Percentiles rank a stretch among this genome's conserved stretches.
phyloP scores from a whole-genome alignment of 2,797 vertebrate species.

The Anolis apletophallus region DNA sequence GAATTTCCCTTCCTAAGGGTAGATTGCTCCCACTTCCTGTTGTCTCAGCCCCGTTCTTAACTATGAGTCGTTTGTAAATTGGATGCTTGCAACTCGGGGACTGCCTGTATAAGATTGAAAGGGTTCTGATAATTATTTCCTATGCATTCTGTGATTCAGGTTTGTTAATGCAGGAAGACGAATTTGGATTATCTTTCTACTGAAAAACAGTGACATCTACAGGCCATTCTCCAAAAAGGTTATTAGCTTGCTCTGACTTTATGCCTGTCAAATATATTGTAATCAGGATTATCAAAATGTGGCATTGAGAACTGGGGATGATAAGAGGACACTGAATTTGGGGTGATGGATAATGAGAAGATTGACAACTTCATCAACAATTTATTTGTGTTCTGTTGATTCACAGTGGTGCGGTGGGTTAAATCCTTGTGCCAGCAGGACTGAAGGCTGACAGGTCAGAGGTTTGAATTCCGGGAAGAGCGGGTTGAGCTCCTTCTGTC shows the following conservation, averaged over 20 bases:
- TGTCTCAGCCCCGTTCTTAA: no score
- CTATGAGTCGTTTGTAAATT: no score
- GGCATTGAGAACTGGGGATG: not conserved
- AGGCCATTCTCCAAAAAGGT: slow-evolving; percentile 25
- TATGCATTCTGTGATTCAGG: no score
- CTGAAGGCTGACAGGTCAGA: no score
- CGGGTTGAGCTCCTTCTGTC: no score
- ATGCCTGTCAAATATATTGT: not conserved
- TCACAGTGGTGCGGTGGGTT: no score
- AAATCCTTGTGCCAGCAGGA: no score
- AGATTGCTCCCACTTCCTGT: no score
- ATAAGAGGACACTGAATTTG: not conserved
- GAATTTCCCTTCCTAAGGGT: no score
- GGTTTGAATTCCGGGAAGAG: no score
- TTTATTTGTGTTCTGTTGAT: not conserved
- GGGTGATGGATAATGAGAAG: not conserved
- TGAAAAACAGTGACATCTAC: slow-evolving; percentile 32
- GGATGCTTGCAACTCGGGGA: no score
- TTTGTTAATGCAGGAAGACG: not conserved
- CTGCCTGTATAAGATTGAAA: not conserved
- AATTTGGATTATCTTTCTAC: not conserved
- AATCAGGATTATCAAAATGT: not conserved
- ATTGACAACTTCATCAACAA: not conserved
- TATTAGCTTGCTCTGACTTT: not conserved
- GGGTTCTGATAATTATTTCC: not conserved